A percentile compares a stretch with the other conserved stretches of the same genome.
Evolutionary conservation across 2,113 vertebrate genomes (phyloP).

Genomic region (Gobiocypris rarus): DNA sequence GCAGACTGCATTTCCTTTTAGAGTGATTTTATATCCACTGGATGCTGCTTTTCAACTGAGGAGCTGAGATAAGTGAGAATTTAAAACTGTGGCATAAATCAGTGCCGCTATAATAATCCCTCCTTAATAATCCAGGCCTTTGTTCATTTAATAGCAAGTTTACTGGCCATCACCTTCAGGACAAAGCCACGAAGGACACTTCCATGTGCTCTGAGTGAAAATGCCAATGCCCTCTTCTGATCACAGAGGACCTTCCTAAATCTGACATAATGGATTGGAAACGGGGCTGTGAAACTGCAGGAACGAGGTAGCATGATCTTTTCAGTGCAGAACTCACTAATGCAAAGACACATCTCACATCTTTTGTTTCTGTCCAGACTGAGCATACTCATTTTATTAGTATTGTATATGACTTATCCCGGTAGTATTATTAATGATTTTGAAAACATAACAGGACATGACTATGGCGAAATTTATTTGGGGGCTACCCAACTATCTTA

Average conservation of each 20-base stretch:
- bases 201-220: background rate
- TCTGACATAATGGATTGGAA: background rate
- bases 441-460: no score
- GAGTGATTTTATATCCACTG: background rate
- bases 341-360: background rate
- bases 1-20: background rate
- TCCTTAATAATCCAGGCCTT: background rate
- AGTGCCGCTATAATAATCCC: background rate
- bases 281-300: background rate
- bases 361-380: background rate
- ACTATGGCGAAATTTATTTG: background rate
- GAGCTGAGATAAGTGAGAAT: no score
- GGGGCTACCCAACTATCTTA: background rate
- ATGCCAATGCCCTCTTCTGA: background rate
- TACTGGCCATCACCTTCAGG: background rate
- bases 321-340: background rate
- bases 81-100: constrained; percentile 3
- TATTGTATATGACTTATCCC: background rate
- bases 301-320: no score
- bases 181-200: background rate
- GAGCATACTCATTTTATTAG: rapidly evolving
- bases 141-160: background rate
- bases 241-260: background rate
- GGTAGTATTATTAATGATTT: background rate
- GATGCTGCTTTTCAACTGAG: no score